Conservation (phyloP, 2,113 vertebrate genomes). For the Ranitomeya imitator region DNA sequence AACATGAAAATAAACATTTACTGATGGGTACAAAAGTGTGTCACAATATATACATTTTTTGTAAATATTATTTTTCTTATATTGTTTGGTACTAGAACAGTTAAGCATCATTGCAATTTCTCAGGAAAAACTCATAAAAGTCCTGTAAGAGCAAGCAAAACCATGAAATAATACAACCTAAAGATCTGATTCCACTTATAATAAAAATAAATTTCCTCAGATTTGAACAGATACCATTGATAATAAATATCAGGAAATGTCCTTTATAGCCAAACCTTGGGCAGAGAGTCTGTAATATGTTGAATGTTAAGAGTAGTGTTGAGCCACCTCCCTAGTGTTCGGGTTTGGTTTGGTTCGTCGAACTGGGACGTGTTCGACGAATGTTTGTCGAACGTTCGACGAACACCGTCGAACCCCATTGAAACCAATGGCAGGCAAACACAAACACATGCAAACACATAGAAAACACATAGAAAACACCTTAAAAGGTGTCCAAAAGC, state of each 20-base stretch:
- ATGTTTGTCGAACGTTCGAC: too few species aligned
- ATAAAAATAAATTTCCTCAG: not conserved
- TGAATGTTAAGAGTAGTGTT: too few species aligned
- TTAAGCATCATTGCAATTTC: not conserved
- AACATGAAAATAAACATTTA: not conserved
- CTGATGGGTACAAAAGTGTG: not conserved
- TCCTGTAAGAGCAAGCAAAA: not conserved
- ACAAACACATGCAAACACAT: too few species aligned
- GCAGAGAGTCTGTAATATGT: too few species aligned
- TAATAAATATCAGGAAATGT: not conserved
- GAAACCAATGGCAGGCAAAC: too few species aligned
- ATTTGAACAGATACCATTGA: not conserved
- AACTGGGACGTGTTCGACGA: too few species aligned
- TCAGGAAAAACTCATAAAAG: not conserved
- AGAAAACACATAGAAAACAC: too few species aligned
- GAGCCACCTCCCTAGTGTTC: too few species aligned
- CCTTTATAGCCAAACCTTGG: too few species aligned
- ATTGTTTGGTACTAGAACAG: not conserved
- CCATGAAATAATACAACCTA: not conserved
- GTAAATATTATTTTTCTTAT: not conserved
- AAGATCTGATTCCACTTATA: not conserved
- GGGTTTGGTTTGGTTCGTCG: too few species aligned
- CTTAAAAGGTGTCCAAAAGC: too few species aligned
- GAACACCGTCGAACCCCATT: too few species aligned
- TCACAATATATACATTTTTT: not conserved